Percentiles rank a stretch among this genome's conserved stretches.
Evolutionary conservation across 2,888 invertebrate species (phyloP).

Genomic region (Xanthostigma xanthostigma): DNA sequence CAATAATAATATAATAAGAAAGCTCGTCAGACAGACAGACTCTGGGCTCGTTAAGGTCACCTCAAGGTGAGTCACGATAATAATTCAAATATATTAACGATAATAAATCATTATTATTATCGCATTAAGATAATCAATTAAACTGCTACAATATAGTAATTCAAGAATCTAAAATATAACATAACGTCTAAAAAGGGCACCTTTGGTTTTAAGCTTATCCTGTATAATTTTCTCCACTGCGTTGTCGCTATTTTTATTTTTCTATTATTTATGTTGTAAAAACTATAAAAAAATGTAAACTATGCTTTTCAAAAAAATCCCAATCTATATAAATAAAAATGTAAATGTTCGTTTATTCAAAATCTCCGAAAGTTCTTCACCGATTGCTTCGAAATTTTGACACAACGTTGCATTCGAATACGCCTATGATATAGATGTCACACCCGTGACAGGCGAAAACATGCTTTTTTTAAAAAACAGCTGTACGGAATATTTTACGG

Average conservation of each 20-base stretch:
- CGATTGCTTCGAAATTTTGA: too few species aligned
- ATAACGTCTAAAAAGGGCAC: conserved; percentile 60
- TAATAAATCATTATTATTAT: conserved; percentile 5
- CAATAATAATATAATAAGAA: conserved; percentile 31
- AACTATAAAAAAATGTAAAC: background rate
- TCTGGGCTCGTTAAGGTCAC: too few species aligned
- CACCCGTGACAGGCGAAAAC: too few species aligned
- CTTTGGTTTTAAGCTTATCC: conserved; percentile 72
- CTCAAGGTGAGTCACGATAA: too few species aligned
- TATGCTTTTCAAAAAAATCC: conserved; percentile 1
- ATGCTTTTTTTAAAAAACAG: too few species aligned
- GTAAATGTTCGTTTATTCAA: too few species aligned
- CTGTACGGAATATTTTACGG: too few species aligned
- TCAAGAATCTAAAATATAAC: conserved; percentile 28
- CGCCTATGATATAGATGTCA: too few species aligned
- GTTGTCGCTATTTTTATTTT: conserved; percentile 31
- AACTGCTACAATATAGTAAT: conserved; percentile 13
- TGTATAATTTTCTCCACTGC: conserved; percentile 16
- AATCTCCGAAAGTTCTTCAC: too few species aligned
- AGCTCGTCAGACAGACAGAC: conserved; percentile 32
- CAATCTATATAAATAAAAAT: too few species aligned
- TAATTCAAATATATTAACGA: too few species aligned
- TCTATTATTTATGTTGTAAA: conserved; percentile 10
- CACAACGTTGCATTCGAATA: too few species aligned
- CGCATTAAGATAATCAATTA: conserved; percentile 19